Conservation (phyloP, 2,888 invertebrate genomes). For the Cryptus viduatorius region DNA sequence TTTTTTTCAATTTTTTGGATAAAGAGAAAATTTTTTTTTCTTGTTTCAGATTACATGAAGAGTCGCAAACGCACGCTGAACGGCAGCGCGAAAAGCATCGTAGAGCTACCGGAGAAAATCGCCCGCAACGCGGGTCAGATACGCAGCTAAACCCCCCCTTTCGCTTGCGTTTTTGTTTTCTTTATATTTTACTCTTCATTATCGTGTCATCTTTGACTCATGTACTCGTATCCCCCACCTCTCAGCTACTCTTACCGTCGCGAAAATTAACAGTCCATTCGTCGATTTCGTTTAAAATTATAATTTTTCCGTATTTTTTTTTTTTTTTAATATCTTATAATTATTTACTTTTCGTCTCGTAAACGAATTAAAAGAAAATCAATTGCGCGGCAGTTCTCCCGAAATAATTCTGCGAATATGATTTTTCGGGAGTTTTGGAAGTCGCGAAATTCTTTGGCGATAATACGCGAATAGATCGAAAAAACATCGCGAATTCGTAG, state of each 20-base stretch:
- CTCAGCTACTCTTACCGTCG: constrained; percentile 34
- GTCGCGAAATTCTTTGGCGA: constrained; percentile 1
- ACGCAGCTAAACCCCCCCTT: constrained; percentile 81
- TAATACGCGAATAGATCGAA: constrained; percentile 7
- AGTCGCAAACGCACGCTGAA: constrained; percentile 88
- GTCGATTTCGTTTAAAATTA: constrained; percentile 2
- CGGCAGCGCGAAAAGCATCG: constrained; percentile 84
- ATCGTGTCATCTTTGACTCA: constrained; percentile 60
- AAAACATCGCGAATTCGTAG: constrained; percentile 9
- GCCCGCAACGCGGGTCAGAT: constrained; percentile 84
- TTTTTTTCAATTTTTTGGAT: neutral
- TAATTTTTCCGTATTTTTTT: constrained; percentile 26
- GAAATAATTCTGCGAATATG: constrained; percentile 30
- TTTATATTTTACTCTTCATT: constrained; percentile 63
- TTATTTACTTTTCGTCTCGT: constrained; percentile 21
- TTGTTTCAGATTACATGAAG: constrained; percentile 89
- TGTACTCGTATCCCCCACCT: constrained; percentile 52
- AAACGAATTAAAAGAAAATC: constrained; percentile 3
- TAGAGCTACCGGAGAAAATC: constrained; percentile 85
- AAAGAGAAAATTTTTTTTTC: constrained; percentile 75
- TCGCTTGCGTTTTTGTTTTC: constrained; percentile 62
- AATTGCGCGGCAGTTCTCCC: constrained; percentile 43
- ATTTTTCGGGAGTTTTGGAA: neutral
- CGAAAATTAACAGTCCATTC: neutral
- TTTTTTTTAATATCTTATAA: constrained; percentile 10